A percentile compares a stretch with the other conserved stretches of the same genome.
These are phyloP conservation scores for Loxodonta africana DNA, from an alignment of 2,113 vertebrate species.

Conservation along the genomic window DNA sequence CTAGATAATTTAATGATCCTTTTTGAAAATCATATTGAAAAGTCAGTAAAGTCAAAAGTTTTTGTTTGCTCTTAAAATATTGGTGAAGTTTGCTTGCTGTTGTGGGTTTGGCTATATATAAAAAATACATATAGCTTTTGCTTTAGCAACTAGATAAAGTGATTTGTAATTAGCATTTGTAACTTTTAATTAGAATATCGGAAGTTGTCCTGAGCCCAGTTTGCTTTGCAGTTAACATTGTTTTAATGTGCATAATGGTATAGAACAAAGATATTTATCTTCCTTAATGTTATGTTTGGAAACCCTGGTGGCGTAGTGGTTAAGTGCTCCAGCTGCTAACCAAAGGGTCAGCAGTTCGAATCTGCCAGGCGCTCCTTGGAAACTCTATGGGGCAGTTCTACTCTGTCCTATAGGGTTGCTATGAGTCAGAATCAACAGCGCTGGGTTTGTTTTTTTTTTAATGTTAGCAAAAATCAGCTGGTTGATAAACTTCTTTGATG, in stretches of 20 bases:
- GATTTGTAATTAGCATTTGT: constrained; percentile 44
- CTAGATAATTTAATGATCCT: constrained; percentile 60
- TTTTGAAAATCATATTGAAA: constrained; percentile 60
- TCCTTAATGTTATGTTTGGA: background rate
- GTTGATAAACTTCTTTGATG: constrained; percentile 9
- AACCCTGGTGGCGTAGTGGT: no score
- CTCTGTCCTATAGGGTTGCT: no score
- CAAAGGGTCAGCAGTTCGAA: no score
- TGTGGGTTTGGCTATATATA: background rate
- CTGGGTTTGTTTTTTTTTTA: background rate
- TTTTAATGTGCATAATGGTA: constrained; percentile 9
- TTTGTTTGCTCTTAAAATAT: constrained; percentile 31
- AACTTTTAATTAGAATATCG: constrained; percentile 36
- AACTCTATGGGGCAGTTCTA: no score
- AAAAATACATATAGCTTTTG: background rate
- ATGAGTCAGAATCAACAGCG: no score
- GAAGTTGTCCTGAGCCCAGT: constrained; percentile 15
- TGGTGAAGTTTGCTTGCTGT: constrained; percentile 49
- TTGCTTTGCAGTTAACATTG: constrained; percentile 23
- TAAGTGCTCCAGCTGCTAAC: no score
- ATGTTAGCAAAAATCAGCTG: constrained; percentile 24
- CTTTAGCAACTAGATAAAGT: constrained; percentile 37
- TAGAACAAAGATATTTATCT: constrained; percentile 53
- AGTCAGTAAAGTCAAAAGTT: background rate
- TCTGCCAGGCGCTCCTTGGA: no score